Evolutionary conservation across 2,113 vertebrate species (phyloP), one percentile per base, ranked within the genome.

Genomic region (Triplophysa tibetana): DNA sequence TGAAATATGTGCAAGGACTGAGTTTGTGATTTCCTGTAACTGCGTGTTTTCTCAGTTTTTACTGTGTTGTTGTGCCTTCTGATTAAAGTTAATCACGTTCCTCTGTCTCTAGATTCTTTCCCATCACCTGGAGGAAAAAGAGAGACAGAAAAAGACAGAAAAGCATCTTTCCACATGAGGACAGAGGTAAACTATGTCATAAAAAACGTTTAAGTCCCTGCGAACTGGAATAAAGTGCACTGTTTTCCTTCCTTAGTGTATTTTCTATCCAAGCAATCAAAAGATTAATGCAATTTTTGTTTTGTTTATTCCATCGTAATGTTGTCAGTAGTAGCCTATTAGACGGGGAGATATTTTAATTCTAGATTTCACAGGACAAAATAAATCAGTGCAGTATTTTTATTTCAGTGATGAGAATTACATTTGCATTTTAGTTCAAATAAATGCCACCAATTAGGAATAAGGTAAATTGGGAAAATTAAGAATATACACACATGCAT

Each of bases 21-120:
- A 70, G 54, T 72, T 58, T 79, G 50, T 75, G 62, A 81, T 82
- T 86, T 80, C 74, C 77, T 86, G 73, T 72, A 58, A 26, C 78
- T 64, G 70, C 11, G n/a, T 41, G 67, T 62, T 38, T 63, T 80
- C 54, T 76, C 48, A 29, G 56, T 70, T 74, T 68, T 75, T 69
- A 84, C 23, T 24, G 26, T 67, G 73, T 54, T 45, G 43, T 10
- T 24, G 19, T 62, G 23, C 68, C 4, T 38, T 60, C 54, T 23
- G 17, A 73, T 21, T 70, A 45, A 43, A 38, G 79, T 74, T 66
- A 75, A 43, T 54, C 48, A 56, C 19, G 29, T 21, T 70, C 45
- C 12, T 67, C 50, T 29, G 23, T 75, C 24, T 52, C 38, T 33
- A 45, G 43, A 66, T 61, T 50, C 26, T 61, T 21, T 69, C 26